phyloP scores from a whole-genome alignment of 2,888 invertebrate species.

The Agrotis clavis region DNA sequence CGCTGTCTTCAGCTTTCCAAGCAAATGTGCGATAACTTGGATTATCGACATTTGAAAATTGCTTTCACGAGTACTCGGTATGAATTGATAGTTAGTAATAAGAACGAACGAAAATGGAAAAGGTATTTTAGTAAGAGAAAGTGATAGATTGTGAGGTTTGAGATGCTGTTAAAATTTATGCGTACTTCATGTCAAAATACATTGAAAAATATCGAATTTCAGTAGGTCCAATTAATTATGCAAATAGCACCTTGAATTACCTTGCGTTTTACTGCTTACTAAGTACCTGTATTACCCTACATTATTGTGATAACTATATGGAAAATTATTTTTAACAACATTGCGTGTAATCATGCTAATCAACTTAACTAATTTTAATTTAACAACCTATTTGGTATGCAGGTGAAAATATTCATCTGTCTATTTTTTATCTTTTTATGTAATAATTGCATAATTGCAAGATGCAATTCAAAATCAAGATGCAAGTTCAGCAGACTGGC shows the following conservation, averaged over 20 bases:
- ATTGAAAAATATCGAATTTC: not conserved
- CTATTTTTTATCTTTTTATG: too few species aligned
- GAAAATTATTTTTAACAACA: too few species aligned
- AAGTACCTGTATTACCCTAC: not conserved
- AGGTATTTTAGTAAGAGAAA: not conserved
- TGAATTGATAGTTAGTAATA: conserved; percentile 53
- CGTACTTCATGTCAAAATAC: not conserved
- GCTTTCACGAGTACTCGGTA: conserved; percentile 38
- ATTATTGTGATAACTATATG: too few species aligned
- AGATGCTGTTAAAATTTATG: not conserved
- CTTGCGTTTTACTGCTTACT: not conserved
- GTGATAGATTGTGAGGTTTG: conserved; percentile 9
- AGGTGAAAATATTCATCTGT: too few species aligned
- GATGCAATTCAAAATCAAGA: too few species aligned
- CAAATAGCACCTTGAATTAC: not conserved
- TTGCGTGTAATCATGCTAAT: too few species aligned
- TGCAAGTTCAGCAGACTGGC: too few species aligned
- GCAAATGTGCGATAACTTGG: conserved; percentile 53
- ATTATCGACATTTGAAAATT: conserved; percentile 56
- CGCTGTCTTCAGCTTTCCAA: conserved; percentile 51
- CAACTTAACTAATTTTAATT: too few species aligned
- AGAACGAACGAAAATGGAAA: conserved; percentile 30
- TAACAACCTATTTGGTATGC: too few species aligned
- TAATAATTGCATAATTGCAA: too few species aligned
- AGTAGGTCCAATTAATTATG: not conserved